A percentile compares a stretch with the other conserved stretches of the same genome.
Conservation (phyloP, 2,797 vertebrate species). For the Pangasius djambal region DNA sequence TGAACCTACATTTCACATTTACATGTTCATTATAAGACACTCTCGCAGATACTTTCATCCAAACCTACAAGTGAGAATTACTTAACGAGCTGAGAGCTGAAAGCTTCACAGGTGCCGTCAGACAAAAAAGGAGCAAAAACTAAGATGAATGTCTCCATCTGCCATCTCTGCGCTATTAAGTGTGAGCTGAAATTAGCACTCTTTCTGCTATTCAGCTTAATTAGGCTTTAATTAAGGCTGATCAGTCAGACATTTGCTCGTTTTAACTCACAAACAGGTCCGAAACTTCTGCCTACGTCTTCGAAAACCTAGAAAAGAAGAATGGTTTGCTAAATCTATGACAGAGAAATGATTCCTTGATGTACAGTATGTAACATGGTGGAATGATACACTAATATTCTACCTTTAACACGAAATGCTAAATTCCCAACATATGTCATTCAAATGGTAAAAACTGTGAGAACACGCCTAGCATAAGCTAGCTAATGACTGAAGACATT, state of each 20-base stretch:
- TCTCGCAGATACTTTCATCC: not conserved
- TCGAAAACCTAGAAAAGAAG: not conserved
- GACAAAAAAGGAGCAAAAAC: not conserved
- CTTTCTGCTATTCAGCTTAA: not conserved
- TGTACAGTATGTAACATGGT: not conserved
- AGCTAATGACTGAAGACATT: not conserved
- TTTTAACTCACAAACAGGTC: not conserved
- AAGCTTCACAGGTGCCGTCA: not conserved
- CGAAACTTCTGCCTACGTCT: not conserved
- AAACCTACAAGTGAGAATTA: not conserved
- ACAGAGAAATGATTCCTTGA: not conserved
- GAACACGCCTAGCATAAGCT: not conserved
- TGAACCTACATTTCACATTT: not conserved
- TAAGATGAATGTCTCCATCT: not conserved
- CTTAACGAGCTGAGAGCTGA: not conserved
- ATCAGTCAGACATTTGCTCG: not conserved
- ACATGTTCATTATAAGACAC: not conserved
- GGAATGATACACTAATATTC: not conserved
- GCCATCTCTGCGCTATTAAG: not conserved
- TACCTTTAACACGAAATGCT: not conserved
- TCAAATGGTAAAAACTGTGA: not conserved
- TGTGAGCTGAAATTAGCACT: not conserved
- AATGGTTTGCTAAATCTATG: not conserved
- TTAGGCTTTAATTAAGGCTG: constrained; percentile 4
- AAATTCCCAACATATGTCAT: not conserved